phyloP scores from a whole-genome alignment of 2,113 vertebrate species.

The Nanorana parkeri region DNA sequence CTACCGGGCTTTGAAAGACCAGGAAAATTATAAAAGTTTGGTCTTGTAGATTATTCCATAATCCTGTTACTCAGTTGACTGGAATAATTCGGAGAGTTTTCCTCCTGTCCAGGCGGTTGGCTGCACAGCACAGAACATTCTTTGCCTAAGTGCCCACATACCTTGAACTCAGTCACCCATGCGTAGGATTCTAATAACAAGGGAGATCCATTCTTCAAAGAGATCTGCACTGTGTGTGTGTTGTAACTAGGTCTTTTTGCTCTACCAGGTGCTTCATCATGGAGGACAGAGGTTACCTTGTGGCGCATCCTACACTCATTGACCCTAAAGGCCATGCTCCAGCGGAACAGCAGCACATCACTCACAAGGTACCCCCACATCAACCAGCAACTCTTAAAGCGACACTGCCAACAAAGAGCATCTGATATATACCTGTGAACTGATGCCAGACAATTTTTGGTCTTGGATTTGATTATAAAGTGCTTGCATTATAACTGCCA shows the following conservation, averaged over 20 bases:
- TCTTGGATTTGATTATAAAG: no score
- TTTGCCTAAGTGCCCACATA: slow-evolving; percentile 3
- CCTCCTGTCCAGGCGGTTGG: background rate
- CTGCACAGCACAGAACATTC: background rate
- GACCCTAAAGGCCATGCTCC: slow-evolving; percentile 97
- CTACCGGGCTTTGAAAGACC: no score
- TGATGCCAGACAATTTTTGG: no score
- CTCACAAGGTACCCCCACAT: slow-evolving; percentile 86
- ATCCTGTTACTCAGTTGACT: background rate
- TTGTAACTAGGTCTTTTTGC: background rate
- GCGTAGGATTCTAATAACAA: background rate
- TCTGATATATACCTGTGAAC: no score
- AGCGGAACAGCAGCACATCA: slow-evolving; percentile 97
- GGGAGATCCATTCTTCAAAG: background rate
- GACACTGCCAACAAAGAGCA: no score
- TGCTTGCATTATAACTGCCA: no score
- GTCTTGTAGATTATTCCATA: background rate
- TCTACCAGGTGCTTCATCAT: slow-evolving; percentile 93
- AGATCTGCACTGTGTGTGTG: background rate
- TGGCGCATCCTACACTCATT: slow-evolving; percentile 97
- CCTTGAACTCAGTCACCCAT: slow-evolving; percentile 13
- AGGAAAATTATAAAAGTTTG: no score
- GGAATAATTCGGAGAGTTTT: background rate
- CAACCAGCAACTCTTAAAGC: no score
- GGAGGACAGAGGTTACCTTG: slow-evolving; percentile 97